Conservation (phyloP, 2,113 vertebrate genomes). For the Gallinago jamesoni region DNA sequence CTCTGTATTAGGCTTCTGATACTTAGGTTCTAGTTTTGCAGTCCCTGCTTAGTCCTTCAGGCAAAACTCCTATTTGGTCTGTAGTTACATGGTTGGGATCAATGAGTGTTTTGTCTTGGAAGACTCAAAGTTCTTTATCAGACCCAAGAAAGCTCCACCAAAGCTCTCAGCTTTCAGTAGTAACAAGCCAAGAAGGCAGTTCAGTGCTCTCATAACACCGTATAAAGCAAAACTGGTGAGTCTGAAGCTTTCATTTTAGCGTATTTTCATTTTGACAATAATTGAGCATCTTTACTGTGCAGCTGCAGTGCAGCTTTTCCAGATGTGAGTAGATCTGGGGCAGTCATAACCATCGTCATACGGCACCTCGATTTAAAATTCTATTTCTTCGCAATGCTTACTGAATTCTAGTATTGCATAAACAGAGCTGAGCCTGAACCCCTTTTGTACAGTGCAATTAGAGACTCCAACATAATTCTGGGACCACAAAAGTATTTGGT, state of each 20-base stretch:
- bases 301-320: neutral
- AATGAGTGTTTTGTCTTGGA: neutral
- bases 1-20: neutral
- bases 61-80: neutral
- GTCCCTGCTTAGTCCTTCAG: neutral
- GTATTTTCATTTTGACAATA: neutral
- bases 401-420: neutral
- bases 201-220: neutral
- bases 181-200: neutral
- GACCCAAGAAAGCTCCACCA: neutral
- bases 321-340: neutral
- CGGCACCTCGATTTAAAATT: neutral
- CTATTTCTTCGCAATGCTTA: neutral
- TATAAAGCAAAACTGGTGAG: neutral
- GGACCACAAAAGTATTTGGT: neutral
- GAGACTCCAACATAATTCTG: neutral
- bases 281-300: neutral
- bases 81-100: neutral
- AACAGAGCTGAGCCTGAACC: neutral
- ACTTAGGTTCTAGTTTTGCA: neutral
- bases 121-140: neutral
- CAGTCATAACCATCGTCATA: neutral
- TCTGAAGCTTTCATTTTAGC: neutral
- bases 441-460: neutral
- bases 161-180: neutral